phyloP scores from a whole-genome alignment of 2,888 invertebrate species.

The Erebia palarica region DNA sequence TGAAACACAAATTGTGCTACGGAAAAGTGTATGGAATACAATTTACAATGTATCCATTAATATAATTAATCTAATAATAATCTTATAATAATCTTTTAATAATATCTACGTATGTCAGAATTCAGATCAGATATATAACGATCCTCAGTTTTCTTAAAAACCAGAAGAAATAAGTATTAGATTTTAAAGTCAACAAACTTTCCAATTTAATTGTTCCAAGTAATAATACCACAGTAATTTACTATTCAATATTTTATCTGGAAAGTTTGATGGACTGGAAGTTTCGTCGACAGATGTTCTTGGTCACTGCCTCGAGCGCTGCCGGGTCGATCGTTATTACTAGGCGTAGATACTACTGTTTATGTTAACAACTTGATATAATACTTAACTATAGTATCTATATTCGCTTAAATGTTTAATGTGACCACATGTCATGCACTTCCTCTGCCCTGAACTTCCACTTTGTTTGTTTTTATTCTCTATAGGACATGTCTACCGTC shows the following conservation, averaged over 20 bases:
- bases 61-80: no score
- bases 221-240: slow-evolving; percentile 23
- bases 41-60: no score
- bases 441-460: neutral
- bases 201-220: slow-evolving; percentile 14
- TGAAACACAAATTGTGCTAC: no score
- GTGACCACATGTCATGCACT: neutral
- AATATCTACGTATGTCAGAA: no score
- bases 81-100: no score
- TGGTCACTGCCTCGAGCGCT: slow-evolving; percentile 26
- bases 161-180: neutral
- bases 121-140: no score
- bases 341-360: slow-evolving; percentile 17
- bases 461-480: neutral
- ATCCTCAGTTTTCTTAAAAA: neutral
- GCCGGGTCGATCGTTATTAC: slow-evolving; percentile 22
- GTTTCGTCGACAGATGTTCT: slow-evolving; percentile 37
- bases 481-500: neutral
- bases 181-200: slow-evolving; percentile 7
- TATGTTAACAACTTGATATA: slow-evolving; percentile 43
- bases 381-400: slow-evolving; percentile 11
- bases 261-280: slow-evolving; percentile 27
- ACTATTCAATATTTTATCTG: slow-evolving; percentile 19
- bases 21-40: no score
- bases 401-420: slow-evolving; percentile 18